Evolutionary conservation across 2,113 vertebrate species (phyloP).

Genomic region (Oenanthe melanoleuca): DNA sequence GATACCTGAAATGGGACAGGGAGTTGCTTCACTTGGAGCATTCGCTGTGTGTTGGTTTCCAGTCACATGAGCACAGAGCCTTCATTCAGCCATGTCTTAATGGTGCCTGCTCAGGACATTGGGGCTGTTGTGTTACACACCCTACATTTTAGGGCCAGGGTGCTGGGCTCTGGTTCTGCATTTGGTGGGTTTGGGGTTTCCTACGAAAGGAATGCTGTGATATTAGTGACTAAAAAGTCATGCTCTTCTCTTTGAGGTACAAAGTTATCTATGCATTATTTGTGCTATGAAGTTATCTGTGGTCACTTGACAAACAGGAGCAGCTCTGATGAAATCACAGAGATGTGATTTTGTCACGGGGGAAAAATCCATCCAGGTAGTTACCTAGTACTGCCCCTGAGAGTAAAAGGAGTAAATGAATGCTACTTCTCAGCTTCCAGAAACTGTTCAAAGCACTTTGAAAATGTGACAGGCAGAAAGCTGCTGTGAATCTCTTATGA

Average conservation of each 20-base stretch:
- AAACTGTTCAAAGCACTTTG: background rate
- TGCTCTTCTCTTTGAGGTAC: background rate
- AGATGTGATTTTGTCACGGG: background rate
- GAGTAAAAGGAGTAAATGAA: background rate
- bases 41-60: background rate
- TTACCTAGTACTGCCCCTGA: background rate
- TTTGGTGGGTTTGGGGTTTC: background rate
- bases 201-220: background rate
- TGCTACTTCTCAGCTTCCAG: background rate
- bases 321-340: background rate
- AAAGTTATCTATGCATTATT: accelerated
- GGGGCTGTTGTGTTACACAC: background rate
- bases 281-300: background rate
- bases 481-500: background rate
- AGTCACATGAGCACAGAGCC: accelerated
- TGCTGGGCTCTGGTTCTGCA: background rate
- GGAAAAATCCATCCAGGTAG: background rate
- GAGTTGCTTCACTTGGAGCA: background rate
- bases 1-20: background rate
- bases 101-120: background rate
- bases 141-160: no score
- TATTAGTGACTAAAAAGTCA: background rate
- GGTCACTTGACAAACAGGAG: background rate
- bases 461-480: background rate
- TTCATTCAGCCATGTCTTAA: background rate